Evolutionary conservation across 2,888 invertebrate genomes (phyloP), one percentile per base, ranked within the genome.

Genomic region (Zaprionus bogoriensis): DNA sequence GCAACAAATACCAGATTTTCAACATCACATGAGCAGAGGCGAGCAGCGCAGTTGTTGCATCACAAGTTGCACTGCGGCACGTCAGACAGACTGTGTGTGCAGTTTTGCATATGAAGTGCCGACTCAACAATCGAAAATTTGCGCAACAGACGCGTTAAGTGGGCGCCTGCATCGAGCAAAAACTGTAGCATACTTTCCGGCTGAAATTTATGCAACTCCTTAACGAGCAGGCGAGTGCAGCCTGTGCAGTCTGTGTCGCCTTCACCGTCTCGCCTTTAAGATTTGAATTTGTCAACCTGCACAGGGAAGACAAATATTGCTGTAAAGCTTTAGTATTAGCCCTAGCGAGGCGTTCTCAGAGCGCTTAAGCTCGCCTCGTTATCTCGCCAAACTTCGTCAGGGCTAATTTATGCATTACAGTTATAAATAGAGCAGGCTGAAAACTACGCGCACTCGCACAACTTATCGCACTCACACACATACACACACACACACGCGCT

Each of bases 1-100:
- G 79, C 87, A 84, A 77, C 84, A 87, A 87, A 87, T 82, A 69
- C 77, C 84, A 87, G 82, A 87, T 82, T 87, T 80, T 84, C 77
- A 87, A 62, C 79, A 76, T 67, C 73, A 63, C 22, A 64, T 55
- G 58, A 45, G 55, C 42, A 54, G 47, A 54, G 65, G 47, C 52
- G 58, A 45, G 55, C 42, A 54, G 47, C 52, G 65, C 48, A 53
- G 62, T 55, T 51, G 60, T 45, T 62, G 67, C 58, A 53, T 7
- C 46, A 30, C 45, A 50, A 61, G 38, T 30, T 45, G 32, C 50
- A 46, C n/a, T n/a, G 39, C 36, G 28, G 53, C 45, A 58, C 51
- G 51, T 36, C 47, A 67, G 44, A 36, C 45, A 74, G 68, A 59
- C 63, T 60, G 44, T 61, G 41, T 59, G 51, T 66, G 67, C 78